These are phyloP conservation scores for Hemitrygon akajei DNA, from an alignment of 2,797 vertebrate species.

Conservation along the genomic window DNA sequence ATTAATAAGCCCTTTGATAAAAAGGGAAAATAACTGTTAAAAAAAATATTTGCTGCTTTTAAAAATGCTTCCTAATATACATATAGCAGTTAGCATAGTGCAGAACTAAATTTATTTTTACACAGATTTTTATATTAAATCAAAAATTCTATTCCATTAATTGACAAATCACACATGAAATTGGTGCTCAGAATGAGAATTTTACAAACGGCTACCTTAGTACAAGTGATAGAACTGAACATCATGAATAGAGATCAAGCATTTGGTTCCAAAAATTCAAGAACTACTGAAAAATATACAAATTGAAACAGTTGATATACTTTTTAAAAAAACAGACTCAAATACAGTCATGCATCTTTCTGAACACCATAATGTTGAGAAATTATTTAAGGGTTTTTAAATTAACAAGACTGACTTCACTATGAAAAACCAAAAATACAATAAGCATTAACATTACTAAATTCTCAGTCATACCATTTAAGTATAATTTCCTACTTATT, in stretches of 20 bases:
- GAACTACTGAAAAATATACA: not conserved
- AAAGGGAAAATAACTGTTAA: not conserved
- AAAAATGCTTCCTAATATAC: not conserved
- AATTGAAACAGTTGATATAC: not conserved
- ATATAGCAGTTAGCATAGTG: not conserved
- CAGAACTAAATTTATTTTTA: not conserved
- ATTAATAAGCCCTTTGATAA: not conserved
- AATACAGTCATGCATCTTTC: constrained; percentile 30
- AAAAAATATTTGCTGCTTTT: not conserved
- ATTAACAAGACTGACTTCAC: not conserved
- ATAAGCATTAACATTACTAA: not conserved
- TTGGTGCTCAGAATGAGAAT: not conserved
- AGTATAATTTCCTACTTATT: not conserved
- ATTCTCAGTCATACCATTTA: not conserved
- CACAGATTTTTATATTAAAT: not conserved
- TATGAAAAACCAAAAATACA: not conserved
- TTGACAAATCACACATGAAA: not conserved
- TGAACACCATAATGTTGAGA: not conserved
- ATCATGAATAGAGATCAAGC: not conserved
- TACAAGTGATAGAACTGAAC: not conserved
- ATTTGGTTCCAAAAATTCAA: not conserved
- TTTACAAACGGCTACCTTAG: not conserved
- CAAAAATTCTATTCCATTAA: not conserved
- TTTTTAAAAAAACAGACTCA: not conserved
- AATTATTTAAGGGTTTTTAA: not conserved